Conservation (phyloP, 2,888 invertebrate genomes). For the Amblyjoppa proteus region DNA sequence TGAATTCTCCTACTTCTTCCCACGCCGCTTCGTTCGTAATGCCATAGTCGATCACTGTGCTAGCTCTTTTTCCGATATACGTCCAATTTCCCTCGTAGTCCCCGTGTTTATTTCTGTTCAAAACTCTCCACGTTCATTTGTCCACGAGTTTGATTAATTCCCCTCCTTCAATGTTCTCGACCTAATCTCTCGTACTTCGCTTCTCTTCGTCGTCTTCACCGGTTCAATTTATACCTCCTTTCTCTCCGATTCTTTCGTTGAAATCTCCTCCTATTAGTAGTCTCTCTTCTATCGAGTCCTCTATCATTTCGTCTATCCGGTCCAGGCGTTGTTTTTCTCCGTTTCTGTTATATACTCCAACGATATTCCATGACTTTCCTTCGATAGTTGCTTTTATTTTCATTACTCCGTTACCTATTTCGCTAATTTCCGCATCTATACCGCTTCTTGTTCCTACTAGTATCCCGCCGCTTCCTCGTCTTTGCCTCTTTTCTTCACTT, state of each 20-base stretch:
- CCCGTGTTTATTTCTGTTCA: constrained; percentile 19
- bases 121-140: constrained; percentile 24
- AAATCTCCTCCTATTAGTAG: constrained; percentile 16
- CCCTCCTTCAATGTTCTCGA: not conserved
- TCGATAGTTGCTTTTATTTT: not conserved
- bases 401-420: not conserved
- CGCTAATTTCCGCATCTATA: constrained; percentile 24
- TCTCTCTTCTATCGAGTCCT: constrained; percentile 15
- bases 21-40: not conserved
- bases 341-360: constrained; percentile 1
- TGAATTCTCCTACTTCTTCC: constrained; percentile 5
- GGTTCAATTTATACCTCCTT: not conserved
- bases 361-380: not conserved
- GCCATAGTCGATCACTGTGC: constrained; percentile 26
- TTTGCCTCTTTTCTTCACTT: constrained; percentile 38
- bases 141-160: not conserved
- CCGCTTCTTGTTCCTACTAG: constrained; percentile 20
- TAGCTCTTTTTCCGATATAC: not conserved
- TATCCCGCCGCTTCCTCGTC: constrained; percentile 39
- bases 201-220: not conserved
- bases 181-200: not conserved
- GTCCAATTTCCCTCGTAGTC: constrained; percentile 38
- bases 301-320: not conserved
- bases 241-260: not conserved
- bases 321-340: constrained; percentile 8